These are phyloP conservation scores for Leucozona laternaria DNA, from an alignment of 2,888 invertebrate genomes.

Conservation along the genomic window DNA sequence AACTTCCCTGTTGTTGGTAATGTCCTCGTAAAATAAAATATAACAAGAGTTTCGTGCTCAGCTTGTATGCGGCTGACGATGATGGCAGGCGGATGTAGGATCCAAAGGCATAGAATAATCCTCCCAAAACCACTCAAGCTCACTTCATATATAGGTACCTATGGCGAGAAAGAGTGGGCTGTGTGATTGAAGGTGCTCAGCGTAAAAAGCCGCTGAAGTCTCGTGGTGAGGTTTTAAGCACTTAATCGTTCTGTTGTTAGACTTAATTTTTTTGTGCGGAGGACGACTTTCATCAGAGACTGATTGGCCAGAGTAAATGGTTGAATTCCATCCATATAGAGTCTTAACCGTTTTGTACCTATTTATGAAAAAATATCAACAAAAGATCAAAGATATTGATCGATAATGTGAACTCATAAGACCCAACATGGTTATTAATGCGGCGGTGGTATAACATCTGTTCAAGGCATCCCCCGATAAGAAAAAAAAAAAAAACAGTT, in stretches of 20 bases:
- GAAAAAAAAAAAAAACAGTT: slow-evolving; percentile 41
- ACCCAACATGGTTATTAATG: slow-evolving; percentile 47
- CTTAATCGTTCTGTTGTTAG: slow-evolving; percentile 51
- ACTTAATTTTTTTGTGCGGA: slow-evolving; percentile 33
- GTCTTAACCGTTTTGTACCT: background rate
- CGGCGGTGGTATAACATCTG: slow-evolving; percentile 41
- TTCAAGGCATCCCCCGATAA: slow-evolving; percentile 28
- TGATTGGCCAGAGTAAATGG: background rate
- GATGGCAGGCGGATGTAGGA: slow-evolving; percentile 16
- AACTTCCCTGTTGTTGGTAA: slow-evolving; percentile 55
- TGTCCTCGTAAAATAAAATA: slow-evolving; percentile 74
- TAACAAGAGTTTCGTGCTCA: slow-evolving; percentile 70
- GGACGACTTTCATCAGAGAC: slow-evolving; percentile 8
- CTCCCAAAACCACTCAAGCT: slow-evolving; percentile 17
- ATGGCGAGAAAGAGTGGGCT: background rate
- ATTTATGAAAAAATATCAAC: background rate
- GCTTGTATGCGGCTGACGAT: background rate
- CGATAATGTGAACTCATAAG: slow-evolving; percentile 56
- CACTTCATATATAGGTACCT: background rate
- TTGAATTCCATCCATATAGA: background rate
- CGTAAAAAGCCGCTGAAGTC: slow-evolving; percentile 11
- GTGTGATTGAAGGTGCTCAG: slow-evolving; percentile 52
- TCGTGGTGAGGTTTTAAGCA: slow-evolving; percentile 53
- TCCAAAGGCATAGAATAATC: slow-evolving; percentile 16
- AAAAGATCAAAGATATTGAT: slow-evolving; percentile 42